These are phyloP conservation scores for Philhelius pedissequus DNA, from an alignment of 2,888 invertebrate species.

Conservation along the genomic window DNA sequence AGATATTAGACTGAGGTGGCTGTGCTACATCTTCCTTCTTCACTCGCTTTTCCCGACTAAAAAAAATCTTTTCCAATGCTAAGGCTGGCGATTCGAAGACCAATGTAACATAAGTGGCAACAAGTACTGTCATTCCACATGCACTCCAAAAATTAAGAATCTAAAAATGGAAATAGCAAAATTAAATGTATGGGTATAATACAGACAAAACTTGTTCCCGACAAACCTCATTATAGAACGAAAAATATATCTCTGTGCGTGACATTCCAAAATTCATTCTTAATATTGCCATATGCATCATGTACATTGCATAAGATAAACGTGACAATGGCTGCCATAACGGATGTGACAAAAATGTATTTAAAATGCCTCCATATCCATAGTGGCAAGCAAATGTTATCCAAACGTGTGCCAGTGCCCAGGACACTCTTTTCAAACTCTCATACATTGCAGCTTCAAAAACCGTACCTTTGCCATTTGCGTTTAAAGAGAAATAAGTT, in stretches of 20 bases:
- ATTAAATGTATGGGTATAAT: not conserved
- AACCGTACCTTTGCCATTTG: not conserved
- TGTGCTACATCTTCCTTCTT: not conserved
- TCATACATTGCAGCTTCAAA: constrained; percentile 61
- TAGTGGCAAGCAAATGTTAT: constrained; percentile 68
- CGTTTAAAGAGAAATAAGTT: constrained; percentile 13
- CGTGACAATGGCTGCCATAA: constrained; percentile 67
- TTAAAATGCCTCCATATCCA: constrained; percentile 64
- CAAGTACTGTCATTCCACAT: too few species aligned
- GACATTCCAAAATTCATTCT: constrained; percentile 21
- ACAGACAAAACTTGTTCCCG: not conserved
- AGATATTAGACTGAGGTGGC: not conserved
- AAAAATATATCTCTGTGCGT: constrained; percentile 36
- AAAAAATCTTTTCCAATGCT: not conserved
- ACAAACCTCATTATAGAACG: constrained; percentile 44
- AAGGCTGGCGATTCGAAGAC: too few species aligned
- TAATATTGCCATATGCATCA: constrained; percentile 60
- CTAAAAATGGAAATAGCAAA: not conserved
- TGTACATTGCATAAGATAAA: constrained; percentile 62
- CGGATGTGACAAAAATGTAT: constrained; percentile 55
- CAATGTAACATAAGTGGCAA: too few species aligned
- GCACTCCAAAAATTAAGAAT: too few species aligned
- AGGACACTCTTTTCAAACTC: constrained; percentile 50
- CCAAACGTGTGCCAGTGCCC: constrained; percentile 63
- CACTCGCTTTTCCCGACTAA: not conserved